Base-by-base conservation (phyloP, 2,113 vertebrate species). In the Lamprotornis superbus region DNA sequence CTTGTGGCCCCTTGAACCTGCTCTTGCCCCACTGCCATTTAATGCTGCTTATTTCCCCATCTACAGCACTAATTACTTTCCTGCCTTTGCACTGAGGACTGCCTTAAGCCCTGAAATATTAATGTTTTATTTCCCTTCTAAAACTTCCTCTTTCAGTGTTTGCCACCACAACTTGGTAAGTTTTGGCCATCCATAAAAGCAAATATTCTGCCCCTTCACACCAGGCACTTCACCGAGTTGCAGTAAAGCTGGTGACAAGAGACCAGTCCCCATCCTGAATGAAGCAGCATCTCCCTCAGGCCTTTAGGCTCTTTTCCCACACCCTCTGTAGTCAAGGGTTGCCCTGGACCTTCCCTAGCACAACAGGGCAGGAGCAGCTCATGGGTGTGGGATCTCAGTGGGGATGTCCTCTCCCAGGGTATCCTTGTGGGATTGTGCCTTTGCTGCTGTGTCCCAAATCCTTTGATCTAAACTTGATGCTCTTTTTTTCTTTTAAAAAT, bases 91-190 rank as follows among this genome's bases (percentile, higher is more conserved):
- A 89, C 35, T 0, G 11, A 74, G 27, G 25, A 47, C 74, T 11
- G 7, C 33, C 52, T 81, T 59, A 70, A 93, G n/a, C 35, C 57
- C 61, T 30, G 56, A 87, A 60, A 79, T 33, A 92, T 68, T 90
- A 86, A 77, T 6, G 7, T 64, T 93, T 70, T 86, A 60, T 87
- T 95, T 96, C 93, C 76, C 8, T 81, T 76, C 86, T 76, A 69
- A 90, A 93, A 93, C 88, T 94, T 93, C 90, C 88, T 83, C 63
- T 88, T 86, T 76, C 63, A 28, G 46, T 82, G 57, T 90, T 94
- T 91, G 53, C 20, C 55, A 79, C 55, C 42, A n/a, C 42, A 53
- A 12, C 28, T 61, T 1, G 0, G 39, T 55, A 78, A 55, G 35
- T 91, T 86, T 74, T 50, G 56, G 60, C 69, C 74, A 52, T 81